A percentile compares a stretch with the other conserved stretches of the same genome.
phyloP scores from a whole-genome alignment of 2,113 vertebrate genomes.

The Phainopepla nitens region DNA sequence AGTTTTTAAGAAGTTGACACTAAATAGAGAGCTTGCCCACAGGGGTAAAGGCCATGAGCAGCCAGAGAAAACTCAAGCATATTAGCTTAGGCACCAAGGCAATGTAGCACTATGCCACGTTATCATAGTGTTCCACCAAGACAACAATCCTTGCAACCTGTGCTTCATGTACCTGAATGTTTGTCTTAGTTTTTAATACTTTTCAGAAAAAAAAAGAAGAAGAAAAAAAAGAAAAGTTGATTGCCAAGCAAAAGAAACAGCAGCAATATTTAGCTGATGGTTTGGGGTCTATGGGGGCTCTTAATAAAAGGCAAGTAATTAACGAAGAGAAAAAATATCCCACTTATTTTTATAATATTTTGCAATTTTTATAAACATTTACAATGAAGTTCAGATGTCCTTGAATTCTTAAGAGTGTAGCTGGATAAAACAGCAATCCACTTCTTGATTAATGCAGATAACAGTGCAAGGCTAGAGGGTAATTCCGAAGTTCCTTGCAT shows the following conservation, averaged over 20 bases:
- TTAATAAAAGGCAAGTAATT: not conserved
- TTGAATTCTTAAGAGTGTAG: not conserved
- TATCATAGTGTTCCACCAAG: not conserved
- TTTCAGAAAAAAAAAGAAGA: not conserved
- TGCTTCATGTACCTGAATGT: not conserved
- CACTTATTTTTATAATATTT: not conserved
- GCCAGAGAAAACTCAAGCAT: not conserved
- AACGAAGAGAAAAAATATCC: not conserved
- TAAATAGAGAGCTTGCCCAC: not conserved
- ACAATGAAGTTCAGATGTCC: not conserved
- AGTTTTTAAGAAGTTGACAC: not conserved
- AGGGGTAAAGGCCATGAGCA: not conserved
- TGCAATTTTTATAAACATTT: too few species aligned
- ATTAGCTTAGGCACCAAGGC: not conserved
- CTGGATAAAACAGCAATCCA: not conserved
- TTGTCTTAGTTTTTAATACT: not conserved
- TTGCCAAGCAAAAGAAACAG: not conserved
- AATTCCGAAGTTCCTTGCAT: not conserved
- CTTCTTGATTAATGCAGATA: not conserved
- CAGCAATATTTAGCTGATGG: not conserved
- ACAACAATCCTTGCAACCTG: not conserved
- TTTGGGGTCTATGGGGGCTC: not conserved
- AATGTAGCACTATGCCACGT: accelerated
- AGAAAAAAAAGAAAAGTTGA: not conserved
- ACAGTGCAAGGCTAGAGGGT: not conserved